These are phyloP conservation scores for Pithys albifrons DNA, from an alignment of 2,113 vertebrate species.

Conservation along the genomic window DNA sequence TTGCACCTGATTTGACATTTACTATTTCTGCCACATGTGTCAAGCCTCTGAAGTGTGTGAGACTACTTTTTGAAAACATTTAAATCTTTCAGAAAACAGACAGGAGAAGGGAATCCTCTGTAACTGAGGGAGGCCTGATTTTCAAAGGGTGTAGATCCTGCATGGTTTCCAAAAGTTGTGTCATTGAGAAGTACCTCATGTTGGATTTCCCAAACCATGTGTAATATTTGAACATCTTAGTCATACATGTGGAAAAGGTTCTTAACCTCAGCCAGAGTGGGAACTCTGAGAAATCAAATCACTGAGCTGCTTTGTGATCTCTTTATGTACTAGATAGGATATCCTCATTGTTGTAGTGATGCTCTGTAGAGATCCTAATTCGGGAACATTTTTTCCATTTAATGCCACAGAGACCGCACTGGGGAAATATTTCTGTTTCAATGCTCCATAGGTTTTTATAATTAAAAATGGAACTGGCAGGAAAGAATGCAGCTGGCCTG, in stretches of 20 bases:
- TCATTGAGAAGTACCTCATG: background rate
- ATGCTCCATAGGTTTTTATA: background rate
- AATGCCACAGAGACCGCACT: background rate
- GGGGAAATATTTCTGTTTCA: conserved; percentile 7
- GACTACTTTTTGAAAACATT: background rate
- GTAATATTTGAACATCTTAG: background rate
- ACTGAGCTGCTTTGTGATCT: background rate
- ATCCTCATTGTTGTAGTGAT: background rate
- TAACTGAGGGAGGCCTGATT: background rate
- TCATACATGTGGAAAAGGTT: background rate
- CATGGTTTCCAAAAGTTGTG: background rate
- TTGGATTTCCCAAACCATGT: background rate
- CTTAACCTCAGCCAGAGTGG: background rate
- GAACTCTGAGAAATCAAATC: background rate
- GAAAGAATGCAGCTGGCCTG: background rate
- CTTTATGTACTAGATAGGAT: background rate
- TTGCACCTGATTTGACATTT: background rate
- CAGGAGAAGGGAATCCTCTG: background rate
- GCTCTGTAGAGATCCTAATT: conserved; percentile 4
- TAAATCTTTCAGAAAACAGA: background rate
- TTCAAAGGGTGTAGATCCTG: background rate
- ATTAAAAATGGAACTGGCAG: conserved; percentile 20
- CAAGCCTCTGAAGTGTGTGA: background rate
- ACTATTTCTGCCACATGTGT: background rate
- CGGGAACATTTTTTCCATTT: conserved; percentile 36